Conservation (phyloP, 2,888 invertebrate species). For the Epistrophella euchroma region DNA sequence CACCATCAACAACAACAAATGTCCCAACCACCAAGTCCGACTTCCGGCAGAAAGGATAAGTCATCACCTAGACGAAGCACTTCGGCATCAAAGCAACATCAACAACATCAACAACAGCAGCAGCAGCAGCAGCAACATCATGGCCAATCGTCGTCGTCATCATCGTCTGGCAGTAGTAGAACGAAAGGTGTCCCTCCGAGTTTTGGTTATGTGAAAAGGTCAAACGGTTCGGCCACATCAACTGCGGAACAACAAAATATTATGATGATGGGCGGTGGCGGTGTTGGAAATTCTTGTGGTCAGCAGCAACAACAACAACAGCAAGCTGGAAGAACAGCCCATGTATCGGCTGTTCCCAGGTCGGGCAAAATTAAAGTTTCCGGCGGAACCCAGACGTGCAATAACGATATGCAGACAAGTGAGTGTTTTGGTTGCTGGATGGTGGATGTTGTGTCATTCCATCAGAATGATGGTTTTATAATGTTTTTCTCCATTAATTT, state of each 20-base stretch:
- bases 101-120: slow-evolving; percentile 43
- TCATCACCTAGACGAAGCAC: slow-evolving; percentile 83
- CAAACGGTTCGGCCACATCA: slow-evolving; percentile 86
- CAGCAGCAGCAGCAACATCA: slow-evolving; percentile 64
- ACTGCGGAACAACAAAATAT: slow-evolving; percentile 83
- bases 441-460: slow-evolving; percentile 12
- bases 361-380: slow-evolving; percentile 93
- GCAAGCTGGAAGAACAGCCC: slow-evolving; percentile 87
- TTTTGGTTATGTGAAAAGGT: slow-evolving; percentile 93
- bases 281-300: slow-evolving; percentile 70
- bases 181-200: slow-evolving; percentile 92
- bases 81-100: slow-evolving; percentile 77
- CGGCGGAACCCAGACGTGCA: slow-evolving; percentile 95
- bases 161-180: slow-evolving; percentile 83
- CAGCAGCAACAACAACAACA: slow-evolving; percentile 71
- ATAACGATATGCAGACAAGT: slow-evolving; percentile 90
- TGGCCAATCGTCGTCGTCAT: slow-evolving; percentile 64
- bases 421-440: slow-evolving; percentile 80
- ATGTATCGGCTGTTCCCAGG: slow-evolving; percentile 92
- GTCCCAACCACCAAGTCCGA: slow-evolving; percentile 77
- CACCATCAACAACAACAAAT: slow-evolving; percentile 69
- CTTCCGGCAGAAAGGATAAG: slow-evolving; percentile 81
- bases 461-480: slow-evolving; percentile 9
- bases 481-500: slow-evolving; percentile 26
- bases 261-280: slow-evolving; percentile 80